Conservation (phyloP, 2,888 invertebrate species). For the Hirtodrosophila cameraria region DNA sequence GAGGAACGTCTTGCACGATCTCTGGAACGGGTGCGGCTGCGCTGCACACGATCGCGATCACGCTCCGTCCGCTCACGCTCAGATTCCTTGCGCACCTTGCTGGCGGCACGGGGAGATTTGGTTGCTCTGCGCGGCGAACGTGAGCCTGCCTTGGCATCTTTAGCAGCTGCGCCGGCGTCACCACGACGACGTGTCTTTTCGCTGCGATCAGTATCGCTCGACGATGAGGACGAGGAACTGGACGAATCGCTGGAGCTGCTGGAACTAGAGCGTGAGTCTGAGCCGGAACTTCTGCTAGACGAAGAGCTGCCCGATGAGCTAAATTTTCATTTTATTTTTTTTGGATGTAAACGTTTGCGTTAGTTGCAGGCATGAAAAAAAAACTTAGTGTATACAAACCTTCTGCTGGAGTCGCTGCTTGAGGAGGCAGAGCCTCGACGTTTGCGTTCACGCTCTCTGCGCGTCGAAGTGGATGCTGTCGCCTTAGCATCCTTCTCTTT, state of each 20-base stretch:
- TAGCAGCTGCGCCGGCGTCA: conserved; percentile 32
- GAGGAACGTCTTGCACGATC: conserved; percentile 69
- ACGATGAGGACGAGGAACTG: conserved; percentile 87
- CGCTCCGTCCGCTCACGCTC: conserved; percentile 64
- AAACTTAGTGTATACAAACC: conserved; percentile 82
- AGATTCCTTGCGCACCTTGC: conserved; percentile 67
- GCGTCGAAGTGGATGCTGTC: conserved; percentile 65
- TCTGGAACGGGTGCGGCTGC: conserved; percentile 53
- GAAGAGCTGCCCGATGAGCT: conserved; percentile 93
- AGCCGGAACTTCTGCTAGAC: conserved; percentile 88
- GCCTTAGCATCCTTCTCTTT: conserved; percentile 79
- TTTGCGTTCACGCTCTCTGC: conserved; percentile 82
- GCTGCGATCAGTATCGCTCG: conserved; percentile 87
- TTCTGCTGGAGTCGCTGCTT: conserved; percentile 91
- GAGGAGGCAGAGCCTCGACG: conserved; percentile 89
- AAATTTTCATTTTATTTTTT: too few species aligned
- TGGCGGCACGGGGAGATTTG: conserved; percentile 68
- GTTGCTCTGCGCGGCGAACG: conserved; percentile 69
- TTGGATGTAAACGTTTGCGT: conserved; percentile 19
- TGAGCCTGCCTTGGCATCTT: conserved; percentile 58
- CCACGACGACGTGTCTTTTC: conserved; percentile 72
- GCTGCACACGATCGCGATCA: conserved; percentile 57
- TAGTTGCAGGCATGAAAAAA: not conserved
- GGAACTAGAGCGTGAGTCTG: conserved; percentile 91
- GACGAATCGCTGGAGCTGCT: conserved; percentile 86